Base-by-base conservation (phyloP, 1,140 invertebrate species). In the Pogonomyrmex barbatus region DNA sequence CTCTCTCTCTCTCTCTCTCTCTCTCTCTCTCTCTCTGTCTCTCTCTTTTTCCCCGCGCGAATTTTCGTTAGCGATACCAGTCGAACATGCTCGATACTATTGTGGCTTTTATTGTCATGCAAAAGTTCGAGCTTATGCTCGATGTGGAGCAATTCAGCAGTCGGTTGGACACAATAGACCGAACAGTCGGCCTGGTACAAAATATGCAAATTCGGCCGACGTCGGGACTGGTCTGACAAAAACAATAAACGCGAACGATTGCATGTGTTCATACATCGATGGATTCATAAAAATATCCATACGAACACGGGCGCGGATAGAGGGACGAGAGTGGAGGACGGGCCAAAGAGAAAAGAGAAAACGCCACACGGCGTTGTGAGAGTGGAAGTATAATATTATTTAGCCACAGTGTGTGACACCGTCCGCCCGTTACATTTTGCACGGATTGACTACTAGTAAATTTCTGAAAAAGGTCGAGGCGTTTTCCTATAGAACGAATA, bases 191-290 rank as follows among this genome's bases (percentile, higher is more conserved):
- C 84, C 54, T 88, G 82, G 85, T 91, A 86, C 91, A 90, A 91
- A 93, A 92, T 94, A 93, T 93, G 93, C 91, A 93, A 93, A 94
- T 94, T 91, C 88, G 83, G 45, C 77, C 86, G 79, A 86, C 92
- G 90, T 90, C 83, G 91, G 85, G 63, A 82, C 83, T 87, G 78
- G 68, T 47, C 87, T 88, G 91, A 91, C 91, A 93, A 94, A 94
- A 94, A 94, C 93, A 94, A 94, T 94, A 93, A 94, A 93, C 92
- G 91, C 89, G 92, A 92, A 82, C 91, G 90, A 91, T 93, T 93
- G 92, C 93, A 93, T 93, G 93, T 94, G 93, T 94, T 94, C 93
- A 93, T 92, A 93, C 93, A 91, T 92, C 92, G 92, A 94, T 92
- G 87, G 90, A 93, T 93, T 90, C 90, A 91, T 93, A 93, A 91